These are phyloP conservation scores for Acromyrmex echinatior DNA, from an alignment of 1,140 invertebrate genomes.

Conservation along the genomic window DNA sequence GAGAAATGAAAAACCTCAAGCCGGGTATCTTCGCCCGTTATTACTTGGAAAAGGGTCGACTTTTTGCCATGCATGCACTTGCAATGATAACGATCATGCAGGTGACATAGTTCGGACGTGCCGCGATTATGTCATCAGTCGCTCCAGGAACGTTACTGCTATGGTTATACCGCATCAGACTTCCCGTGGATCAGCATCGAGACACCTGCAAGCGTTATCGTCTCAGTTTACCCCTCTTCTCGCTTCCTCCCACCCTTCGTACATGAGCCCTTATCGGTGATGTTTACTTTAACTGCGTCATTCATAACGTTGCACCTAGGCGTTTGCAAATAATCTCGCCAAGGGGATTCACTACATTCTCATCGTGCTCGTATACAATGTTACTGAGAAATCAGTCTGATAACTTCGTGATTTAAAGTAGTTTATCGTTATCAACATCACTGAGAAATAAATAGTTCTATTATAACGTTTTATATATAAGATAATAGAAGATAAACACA, in stretches of 20 bases:
- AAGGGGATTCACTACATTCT: slow-evolving; percentile 17
- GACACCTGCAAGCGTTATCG: slow-evolving; percentile 77
- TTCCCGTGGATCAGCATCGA: slow-evolving; percentile 75
- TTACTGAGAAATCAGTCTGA: slow-evolving; percentile 23
- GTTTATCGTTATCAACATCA: background rate
- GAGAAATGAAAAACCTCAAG: slow-evolving; percentile 53
- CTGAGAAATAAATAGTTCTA: background rate
- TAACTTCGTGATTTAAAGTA: slow-evolving; percentile 15
- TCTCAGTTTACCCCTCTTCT: slow-evolving; percentile 69
- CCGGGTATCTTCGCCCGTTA: slow-evolving; percentile 61
- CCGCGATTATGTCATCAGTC: slow-evolving; percentile 78
- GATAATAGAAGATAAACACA: background rate
- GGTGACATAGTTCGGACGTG: slow-evolving; percentile 76
- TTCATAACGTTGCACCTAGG: slow-evolving; percentile 30
- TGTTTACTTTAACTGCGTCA: slow-evolving; percentile 69
- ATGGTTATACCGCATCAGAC: slow-evolving; percentile 65
- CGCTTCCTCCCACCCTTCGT: slow-evolving; percentile 45
- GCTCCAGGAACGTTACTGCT: slow-evolving; percentile 68
- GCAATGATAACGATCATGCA: slow-evolving; percentile 73
- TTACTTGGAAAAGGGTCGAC: slow-evolving; percentile 71
- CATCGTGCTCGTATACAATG: slow-evolving; percentile 8
- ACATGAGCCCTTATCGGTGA: slow-evolving; percentile 59
- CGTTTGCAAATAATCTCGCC: slow-evolving; percentile 44
- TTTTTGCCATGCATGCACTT: slow-evolving; percentile 73
- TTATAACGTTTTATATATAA: background rate